Evolutionary conservation across 1,140 invertebrate genomes (phyloP).

Genomic region (Arctopsyche grandis): DNA sequence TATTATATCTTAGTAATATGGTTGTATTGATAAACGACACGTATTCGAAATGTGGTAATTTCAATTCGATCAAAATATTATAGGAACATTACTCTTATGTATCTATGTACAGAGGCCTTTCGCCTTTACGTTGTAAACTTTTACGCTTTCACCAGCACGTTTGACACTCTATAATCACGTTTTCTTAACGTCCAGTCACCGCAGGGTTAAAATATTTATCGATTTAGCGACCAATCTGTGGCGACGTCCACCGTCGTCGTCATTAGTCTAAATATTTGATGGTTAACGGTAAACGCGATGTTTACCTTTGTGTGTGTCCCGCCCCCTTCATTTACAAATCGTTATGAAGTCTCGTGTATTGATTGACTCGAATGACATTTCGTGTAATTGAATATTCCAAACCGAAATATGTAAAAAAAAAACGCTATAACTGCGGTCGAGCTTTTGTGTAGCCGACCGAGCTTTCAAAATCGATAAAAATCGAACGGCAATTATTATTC

Average conservation of each 20-base stretch:
- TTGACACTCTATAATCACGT: no score
- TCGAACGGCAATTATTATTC: slow-evolving; percentile 8
- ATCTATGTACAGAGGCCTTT: no score
- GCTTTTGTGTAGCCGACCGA: slow-evolving; percentile 5
- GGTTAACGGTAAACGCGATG: slow-evolving; percentile 15
- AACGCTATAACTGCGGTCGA: slow-evolving; percentile 16
- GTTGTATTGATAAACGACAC: no score
- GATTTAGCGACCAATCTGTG: neutral
- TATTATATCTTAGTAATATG: no score
- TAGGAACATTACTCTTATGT: no score
- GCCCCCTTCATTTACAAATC: slow-evolving; percentile 32
- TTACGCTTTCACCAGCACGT: no score
- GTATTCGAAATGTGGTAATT: no score
- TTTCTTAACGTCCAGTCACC: no score
- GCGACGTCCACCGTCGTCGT: slow-evolving; percentile 1
- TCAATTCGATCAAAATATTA: no score
- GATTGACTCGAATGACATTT: slow-evolving; percentile 42
- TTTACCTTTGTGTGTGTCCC: slow-evolving; percentile 9
- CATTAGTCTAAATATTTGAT: slow-evolving; percentile 38
- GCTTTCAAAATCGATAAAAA: slow-evolving; percentile 21
- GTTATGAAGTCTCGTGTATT: slow-evolving; percentile 28
- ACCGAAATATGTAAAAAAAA: neutral
- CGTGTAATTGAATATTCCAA: slow-evolving; percentile 31
- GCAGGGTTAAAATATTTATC: neutral
- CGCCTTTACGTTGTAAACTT: no score